Evolutionary conservation across 2,113 vertebrate genomes (phyloP).

Genomic region (Eulemur rufifrons): DNA sequence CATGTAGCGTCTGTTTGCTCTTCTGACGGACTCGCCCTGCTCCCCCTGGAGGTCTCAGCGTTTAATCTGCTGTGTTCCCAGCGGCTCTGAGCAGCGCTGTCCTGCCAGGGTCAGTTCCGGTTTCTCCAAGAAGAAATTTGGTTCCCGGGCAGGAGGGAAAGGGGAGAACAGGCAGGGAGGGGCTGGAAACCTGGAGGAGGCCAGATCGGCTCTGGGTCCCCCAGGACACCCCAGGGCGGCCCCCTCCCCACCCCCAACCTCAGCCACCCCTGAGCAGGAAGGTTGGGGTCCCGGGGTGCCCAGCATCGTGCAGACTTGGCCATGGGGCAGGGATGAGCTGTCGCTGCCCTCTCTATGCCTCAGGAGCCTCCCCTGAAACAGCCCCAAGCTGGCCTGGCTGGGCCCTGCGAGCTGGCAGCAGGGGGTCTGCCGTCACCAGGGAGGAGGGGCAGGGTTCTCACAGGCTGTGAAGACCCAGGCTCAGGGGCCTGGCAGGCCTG

Average conservation of each 20-base stretch:
- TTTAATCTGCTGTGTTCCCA: no score
- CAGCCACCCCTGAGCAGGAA: no score
- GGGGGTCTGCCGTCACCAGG: neutral
- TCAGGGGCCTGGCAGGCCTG: neutral
- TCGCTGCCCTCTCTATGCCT: no score
- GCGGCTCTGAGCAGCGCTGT: neutral
- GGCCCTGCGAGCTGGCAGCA: neutral
- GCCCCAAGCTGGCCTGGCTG: neutral
- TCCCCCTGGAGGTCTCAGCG: neutral
- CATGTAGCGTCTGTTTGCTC: neutral
- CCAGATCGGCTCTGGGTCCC: no score
- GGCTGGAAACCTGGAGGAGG: neutral
- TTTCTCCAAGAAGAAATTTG: neutral
- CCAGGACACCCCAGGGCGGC: neutral
- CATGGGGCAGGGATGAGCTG: rapidly evolving
- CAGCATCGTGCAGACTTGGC: neutral
- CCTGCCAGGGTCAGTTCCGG: neutral
- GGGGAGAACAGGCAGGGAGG: neutral
- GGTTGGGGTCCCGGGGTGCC: rapidly evolving
- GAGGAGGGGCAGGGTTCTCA: neutral
- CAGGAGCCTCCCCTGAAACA: neutral
- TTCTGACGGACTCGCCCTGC: rapidly evolving
- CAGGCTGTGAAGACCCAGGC: neutral
- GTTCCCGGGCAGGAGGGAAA: neutral
- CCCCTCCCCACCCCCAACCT: neutral